Conservation (phyloP, 2,113 vertebrate species). For the Notarius lentiginosus region DNA sequence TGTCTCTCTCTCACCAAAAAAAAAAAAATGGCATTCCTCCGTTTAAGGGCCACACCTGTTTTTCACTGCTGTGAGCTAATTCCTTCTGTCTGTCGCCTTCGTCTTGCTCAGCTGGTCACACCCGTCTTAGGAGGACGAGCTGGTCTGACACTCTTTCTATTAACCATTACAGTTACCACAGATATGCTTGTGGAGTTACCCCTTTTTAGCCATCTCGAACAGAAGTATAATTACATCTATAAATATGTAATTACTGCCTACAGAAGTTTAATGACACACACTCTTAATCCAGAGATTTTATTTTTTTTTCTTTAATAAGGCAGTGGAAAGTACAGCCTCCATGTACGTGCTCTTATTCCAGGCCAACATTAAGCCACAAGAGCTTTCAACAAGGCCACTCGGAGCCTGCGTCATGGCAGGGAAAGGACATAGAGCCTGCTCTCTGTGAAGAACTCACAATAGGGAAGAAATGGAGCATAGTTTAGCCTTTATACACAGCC, state of each 20-base stretch:
- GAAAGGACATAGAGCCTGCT: constrained; percentile 19
- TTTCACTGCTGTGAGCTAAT: constrained; percentile 61
- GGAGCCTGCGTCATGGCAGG: constrained; percentile 19
- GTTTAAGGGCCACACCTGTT: constrained; percentile 71
- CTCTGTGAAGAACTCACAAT: constrained; percentile 32
- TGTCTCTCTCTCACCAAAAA: neutral
- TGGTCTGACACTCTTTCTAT: constrained; percentile 19
- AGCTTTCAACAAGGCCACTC: constrained; percentile 13
- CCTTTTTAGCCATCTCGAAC: constrained; percentile 18
- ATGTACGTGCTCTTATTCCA: constrained; percentile 13
- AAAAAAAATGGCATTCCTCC: constrained; percentile 36
- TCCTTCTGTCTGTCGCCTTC: constrained; percentile 70
- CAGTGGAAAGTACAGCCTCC: constrained; percentile 25
- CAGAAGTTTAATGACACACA: constrained; percentile 36
- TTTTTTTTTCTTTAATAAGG: constrained; percentile 24
- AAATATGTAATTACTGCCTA: constrained; percentile 30
- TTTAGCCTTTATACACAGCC: constrained; percentile 29
- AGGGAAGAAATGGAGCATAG: constrained; percentile 31
- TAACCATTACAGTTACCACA: constrained; percentile 27
- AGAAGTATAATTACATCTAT: constrained; percentile 40
- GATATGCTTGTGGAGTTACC: neutral
- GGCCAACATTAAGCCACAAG: constrained; percentile 32
- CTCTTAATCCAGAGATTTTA: constrained; percentile 22
- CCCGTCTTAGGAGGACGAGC: constrained; percentile 52
- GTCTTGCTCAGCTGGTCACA: constrained; percentile 63